A percentile compares a stretch with the other conserved stretches of the same genome.
Evolutionary conservation across 2,113 vertebrate genomes (phyloP).

Genomic region (Atherinomorus stipes): DNA sequence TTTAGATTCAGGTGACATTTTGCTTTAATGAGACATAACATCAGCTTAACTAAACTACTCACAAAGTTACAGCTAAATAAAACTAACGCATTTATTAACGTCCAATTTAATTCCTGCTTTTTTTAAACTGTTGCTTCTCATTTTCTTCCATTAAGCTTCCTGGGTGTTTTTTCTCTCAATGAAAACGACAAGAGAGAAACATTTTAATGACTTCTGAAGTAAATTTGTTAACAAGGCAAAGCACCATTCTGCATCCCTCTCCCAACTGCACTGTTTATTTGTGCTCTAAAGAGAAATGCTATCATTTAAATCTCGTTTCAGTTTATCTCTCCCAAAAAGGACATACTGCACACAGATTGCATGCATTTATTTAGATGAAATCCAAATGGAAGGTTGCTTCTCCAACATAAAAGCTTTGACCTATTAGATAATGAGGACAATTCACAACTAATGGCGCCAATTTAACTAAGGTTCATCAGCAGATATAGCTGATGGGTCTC

Average conservation of each 20-base stretch:
- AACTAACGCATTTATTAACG: constrained; percentile 77
- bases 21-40: constrained; percentile 64
- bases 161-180: constrained; percentile 36
- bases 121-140: constrained; percentile 58
- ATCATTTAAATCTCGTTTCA: constrained; percentile 45
- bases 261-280: constrained; percentile 51
- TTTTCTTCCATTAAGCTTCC: constrained; percentile 68
- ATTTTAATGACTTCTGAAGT: constrained; percentile 59
- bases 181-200: constrained; percentile 52
- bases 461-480: constrained; percentile 50
- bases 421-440: constrained; percentile 58
- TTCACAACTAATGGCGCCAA: constrained; percentile 48
- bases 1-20: constrained; percentile 59
- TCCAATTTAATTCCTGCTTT: constrained; percentile 67
- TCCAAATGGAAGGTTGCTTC: constrained; percentile 43
- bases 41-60: constrained; percentile 59
- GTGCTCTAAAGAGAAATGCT: constrained; percentile 41
- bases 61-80: constrained; percentile 62
- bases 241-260: constrained; percentile 27
- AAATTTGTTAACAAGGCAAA: constrained; percentile 57
- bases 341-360: constrained; percentile 28
- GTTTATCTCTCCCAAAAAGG: constrained; percentile 34
- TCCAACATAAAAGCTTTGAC: constrained; percentile 61
- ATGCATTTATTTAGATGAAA: constrained; percentile 35
- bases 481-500: constrained; percentile 36